Conservation (phyloP, 23 tunicate genomes). For the Ascidia mentula region DNA sequence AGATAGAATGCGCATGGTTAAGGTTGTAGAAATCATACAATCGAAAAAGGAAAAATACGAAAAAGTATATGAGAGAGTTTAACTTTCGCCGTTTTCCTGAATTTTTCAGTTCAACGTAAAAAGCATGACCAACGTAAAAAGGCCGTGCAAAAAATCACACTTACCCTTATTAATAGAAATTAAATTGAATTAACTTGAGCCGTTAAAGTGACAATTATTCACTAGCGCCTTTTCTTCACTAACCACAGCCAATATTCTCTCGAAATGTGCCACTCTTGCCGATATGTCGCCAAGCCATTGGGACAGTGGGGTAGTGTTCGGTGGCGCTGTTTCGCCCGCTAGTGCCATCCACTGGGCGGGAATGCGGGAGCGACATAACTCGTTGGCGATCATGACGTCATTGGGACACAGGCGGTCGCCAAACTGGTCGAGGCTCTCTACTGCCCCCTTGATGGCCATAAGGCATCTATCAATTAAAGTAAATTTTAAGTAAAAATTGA, state of each 20-base stretch:
- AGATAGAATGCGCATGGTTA: no score
- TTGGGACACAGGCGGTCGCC: slow-evolving; percentile 62
- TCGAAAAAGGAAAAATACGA: no score
- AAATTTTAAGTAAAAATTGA: neutral
- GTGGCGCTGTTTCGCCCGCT: slow-evolving; percentile 82
- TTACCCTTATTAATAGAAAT: no score
- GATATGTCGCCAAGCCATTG: slow-evolving; percentile 78
- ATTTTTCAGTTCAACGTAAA: no score
- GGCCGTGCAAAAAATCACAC: no score
- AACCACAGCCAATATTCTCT: slow-evolving; percentile 77
- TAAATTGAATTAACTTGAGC: no score
- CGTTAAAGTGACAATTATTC: no score
- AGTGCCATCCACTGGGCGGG: slow-evolving; percentile 77
- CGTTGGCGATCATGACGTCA: slow-evolving; percentile 69
- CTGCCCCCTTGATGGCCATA: slow-evolving; percentile 53
- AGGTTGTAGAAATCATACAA: no score
- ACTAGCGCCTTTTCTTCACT: no score
- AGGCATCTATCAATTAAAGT: slow-evolving; percentile 30
- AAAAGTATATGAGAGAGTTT: neutral
- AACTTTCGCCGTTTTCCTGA: no score
- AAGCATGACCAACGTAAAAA: no score
- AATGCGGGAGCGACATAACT: slow-evolving; percentile 54
- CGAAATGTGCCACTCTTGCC: slow-evolving; percentile 61
- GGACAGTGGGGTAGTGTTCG: slow-evolving; percentile 55
- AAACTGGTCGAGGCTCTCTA: slow-evolving; percentile 75